These are phyloP conservation scores for Sesia apiformis DNA, from an alignment of 2,888 invertebrate genomes.

Conservation along the genomic window DNA sequence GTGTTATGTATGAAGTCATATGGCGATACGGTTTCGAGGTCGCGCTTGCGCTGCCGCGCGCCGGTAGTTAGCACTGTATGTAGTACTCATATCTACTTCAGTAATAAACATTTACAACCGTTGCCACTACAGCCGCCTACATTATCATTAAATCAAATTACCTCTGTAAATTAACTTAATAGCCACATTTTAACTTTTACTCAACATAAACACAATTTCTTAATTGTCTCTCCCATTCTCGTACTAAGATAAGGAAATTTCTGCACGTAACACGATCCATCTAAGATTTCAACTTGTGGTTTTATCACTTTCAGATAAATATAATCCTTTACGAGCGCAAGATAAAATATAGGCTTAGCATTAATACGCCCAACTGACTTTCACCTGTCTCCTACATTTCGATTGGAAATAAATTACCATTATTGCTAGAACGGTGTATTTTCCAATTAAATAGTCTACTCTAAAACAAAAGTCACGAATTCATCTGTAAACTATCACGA, in stretches of 20 bases:
- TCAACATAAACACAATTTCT: constrained; percentile 37
- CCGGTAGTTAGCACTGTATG: background rate
- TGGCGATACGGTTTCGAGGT: constrained; percentile 15
- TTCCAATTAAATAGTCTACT: constrained; percentile 58
- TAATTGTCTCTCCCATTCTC: constrained; percentile 33
- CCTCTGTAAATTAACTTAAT: constrained; percentile 37
- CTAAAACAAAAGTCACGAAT: constrained; percentile 63
- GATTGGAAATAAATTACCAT: constrained; percentile 47
- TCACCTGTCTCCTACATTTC: constrained; percentile 54
- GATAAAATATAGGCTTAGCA: constrained; percentile 15
- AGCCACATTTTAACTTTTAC: constrained; percentile 30
- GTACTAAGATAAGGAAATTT: background rate
- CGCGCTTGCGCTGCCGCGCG: constrained; percentile 2
- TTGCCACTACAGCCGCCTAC: constrained; percentile 20
- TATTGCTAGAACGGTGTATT: constrained; percentile 17
- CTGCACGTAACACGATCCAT: background rate
- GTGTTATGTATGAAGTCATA: constrained; percentile 31
- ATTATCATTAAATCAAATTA: constrained; percentile 41
- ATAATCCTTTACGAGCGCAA: constrained; percentile 15
- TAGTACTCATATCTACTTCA: too few species aligned
- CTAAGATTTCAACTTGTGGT: constrained; percentile 14
- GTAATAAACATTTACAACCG: constrained; percentile 28
- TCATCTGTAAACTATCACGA: constrained; percentile 65
- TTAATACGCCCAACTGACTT: constrained; percentile 23
- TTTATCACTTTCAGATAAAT: constrained; percentile 12